Evolutionary conservation across 2,113 vertebrate genomes (phyloP), one percentile per base, ranked within the genome.

Genomic region (Dipodomys merriami): DNA sequence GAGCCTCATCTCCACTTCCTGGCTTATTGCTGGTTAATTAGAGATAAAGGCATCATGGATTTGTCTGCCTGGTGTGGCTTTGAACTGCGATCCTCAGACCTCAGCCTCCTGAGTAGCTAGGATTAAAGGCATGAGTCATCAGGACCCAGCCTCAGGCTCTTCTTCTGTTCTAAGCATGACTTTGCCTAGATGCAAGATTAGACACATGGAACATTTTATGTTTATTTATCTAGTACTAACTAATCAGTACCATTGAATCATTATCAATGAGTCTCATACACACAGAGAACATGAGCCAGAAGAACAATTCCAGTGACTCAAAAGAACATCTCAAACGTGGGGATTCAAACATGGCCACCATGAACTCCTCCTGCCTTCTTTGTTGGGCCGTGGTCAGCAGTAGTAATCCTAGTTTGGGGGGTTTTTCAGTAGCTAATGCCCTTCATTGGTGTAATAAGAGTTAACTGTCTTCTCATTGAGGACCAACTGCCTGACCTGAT

Each of bases 381-480:
- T 0, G 60, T 77, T 89, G 29, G 35, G 7, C 64, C 65, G 35
- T 78, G 68, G 67, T 39, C 39, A 27, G 23, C 35, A 25, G 44
- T 18, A 39, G 22, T 53, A 68, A 60, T 46, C 15, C 91, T 62
- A 13, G 23, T 39, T 79, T 79, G 16, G 3, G 64, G 13, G 10
- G 39, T 69, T 91, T 85, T 29, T 72, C 44, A 71, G 25, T 3
- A 77, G 39, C 33, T 4, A 8, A 7, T 68, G 18, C 30, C 5
- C 7, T 57, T 89, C 62, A 84, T 71, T 80, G 13, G 10, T 78
- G n/a, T 46, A 72, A 92, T 91, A 84, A 82, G 74, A 94, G 90
- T 85, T 23, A 74, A 93, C 90, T 30, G 20, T 64, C 96, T 96
- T 33, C 68, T 89, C 49, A 91, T 86, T 84, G 91, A 95, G 92